Percentiles rank a stretch among this genome's conserved stretches.
phyloP scores from a whole-genome alignment of 2,113 vertebrate genomes.

The Brienomyrus brachyistius region DNA sequence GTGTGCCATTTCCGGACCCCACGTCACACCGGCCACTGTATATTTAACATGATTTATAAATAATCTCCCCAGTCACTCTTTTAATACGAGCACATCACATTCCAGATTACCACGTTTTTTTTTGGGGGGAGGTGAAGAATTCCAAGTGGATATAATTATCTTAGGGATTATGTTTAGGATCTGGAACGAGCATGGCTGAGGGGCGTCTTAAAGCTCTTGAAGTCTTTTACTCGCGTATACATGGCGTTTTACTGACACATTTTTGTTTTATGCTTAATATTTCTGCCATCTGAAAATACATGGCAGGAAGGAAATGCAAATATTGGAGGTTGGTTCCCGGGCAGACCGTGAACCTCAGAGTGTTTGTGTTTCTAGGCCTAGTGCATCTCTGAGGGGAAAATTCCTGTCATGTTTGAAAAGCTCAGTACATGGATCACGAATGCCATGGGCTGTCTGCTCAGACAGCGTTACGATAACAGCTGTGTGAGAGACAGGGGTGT shows the following conservation, averaged over 20 bases:
- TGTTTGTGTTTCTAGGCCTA: slow-evolving; percentile 22
- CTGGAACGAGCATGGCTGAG: not conserved
- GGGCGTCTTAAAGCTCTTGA: not conserved
- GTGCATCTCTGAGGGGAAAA: slow-evolving; percentile 28
- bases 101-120: not conserved
- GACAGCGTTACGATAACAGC: not conserved
- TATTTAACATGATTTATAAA: slow-evolving; percentile 5
- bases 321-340: not conserved
- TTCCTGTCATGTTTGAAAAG: slow-evolving; percentile 36
- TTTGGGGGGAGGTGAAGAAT: not conserved
- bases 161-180: not conserved
- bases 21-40: not conserved
- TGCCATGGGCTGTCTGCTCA: slow-evolving; percentile 17
- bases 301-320: not conserved
- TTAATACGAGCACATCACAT: not conserved
- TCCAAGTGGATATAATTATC: not conserved
- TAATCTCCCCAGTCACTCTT: not conserved
- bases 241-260: not conserved
- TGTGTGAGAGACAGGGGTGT: not conserved
- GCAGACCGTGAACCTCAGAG: not conserved
- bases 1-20: not conserved
- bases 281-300: not conserved
- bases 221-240: not conserved
- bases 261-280: not conserved
- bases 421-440: slow-evolving; percentile 18